A percentile compares a stretch with the other conserved stretches of the same genome.
Evolutionary conservation across 2,797 vertebrate genomes (phyloP).

Genomic region (Ataeniobius toweri): DNA sequence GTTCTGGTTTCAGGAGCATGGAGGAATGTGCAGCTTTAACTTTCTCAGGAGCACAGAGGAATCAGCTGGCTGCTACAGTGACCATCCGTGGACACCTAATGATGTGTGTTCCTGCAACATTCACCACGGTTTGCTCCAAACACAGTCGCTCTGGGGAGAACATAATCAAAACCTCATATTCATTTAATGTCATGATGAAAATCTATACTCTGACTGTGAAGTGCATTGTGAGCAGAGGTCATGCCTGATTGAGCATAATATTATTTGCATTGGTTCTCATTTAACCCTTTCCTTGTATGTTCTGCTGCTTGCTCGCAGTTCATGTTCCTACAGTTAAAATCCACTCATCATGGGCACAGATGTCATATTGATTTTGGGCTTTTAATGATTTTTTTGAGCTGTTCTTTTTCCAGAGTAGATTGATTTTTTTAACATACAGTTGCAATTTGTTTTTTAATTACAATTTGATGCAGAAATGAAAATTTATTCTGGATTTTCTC

Average conservation of each 20-base stretch:
- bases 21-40: slow-evolving; percentile 83
- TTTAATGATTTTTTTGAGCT: background rate
- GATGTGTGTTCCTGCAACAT: slow-evolving; percentile 71
- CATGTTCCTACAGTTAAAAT: background rate
- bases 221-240: slow-evolving; percentile 1
- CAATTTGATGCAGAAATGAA: no score
- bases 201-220: slow-evolving; percentile 2
- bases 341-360: background rate
- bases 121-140: slow-evolving; percentile 11
- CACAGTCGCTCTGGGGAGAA: background rate
- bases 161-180: slow-evolving; percentile 1
- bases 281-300: background rate
- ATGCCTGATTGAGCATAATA: background rate
- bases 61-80: slow-evolving; percentile 70
- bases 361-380: background rate
- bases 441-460: background rate
- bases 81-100: slow-evolving; percentile 71
- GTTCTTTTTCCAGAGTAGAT: background rate
- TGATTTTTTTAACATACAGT: background rate
- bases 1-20: slow-evolving; percentile 50
- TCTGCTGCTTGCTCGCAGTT: background rate
- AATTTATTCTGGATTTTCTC: background rate
- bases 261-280: background rate
- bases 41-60: slow-evolving; percentile 82
- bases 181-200: slow-evolving; percentile 6